phyloP scores from a whole-genome alignment of 1,140 invertebrate genomes.

The Lucilia cuprina region DNA sequence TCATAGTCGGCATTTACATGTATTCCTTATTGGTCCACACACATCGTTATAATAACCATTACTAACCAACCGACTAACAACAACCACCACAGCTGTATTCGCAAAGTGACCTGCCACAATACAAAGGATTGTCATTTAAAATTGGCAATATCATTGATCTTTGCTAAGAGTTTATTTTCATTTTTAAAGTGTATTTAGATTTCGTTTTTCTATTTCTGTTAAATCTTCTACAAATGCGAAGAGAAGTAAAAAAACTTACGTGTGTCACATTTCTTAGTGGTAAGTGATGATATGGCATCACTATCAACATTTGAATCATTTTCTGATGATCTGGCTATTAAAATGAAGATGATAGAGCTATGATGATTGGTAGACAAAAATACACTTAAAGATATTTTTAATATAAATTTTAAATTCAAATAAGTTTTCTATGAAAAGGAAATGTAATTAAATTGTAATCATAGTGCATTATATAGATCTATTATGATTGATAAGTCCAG shows the following conservation, averaged over 20 bases:
- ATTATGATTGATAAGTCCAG: no score
- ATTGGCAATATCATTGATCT: conserved; percentile 25
- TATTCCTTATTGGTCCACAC: conserved; percentile 15
- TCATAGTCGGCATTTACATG: background rate
- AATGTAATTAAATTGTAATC: no score
- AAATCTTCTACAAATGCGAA: background rate
- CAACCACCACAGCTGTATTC: background rate
- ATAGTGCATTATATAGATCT: no score
- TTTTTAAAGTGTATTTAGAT: background rate
- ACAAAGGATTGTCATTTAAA: conserved; percentile 10
- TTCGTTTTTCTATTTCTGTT: background rate
- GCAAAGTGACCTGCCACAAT: conserved; percentile 15
- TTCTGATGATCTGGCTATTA: conserved; percentile 3
- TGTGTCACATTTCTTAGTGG: conserved; percentile 6
- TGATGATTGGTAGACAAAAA: background rate
- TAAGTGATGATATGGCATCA: background rate
- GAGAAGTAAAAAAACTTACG: background rate
- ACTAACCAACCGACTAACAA: background rate
- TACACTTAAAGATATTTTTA: background rate
- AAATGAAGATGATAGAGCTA: background rate
- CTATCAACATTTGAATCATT: conserved; percentile 14
- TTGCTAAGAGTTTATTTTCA: background rate
- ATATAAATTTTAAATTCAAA: no score
- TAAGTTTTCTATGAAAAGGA: no score
- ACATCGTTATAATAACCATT: conserved; percentile 11